A percentile compares a stretch with the other conserved stretches of the same genome.
These are phyloP conservation scores for Pristiophorus japonicus DNA, from an alignment of 2,113 vertebrate genomes.

Conservation along the genomic window DNA sequence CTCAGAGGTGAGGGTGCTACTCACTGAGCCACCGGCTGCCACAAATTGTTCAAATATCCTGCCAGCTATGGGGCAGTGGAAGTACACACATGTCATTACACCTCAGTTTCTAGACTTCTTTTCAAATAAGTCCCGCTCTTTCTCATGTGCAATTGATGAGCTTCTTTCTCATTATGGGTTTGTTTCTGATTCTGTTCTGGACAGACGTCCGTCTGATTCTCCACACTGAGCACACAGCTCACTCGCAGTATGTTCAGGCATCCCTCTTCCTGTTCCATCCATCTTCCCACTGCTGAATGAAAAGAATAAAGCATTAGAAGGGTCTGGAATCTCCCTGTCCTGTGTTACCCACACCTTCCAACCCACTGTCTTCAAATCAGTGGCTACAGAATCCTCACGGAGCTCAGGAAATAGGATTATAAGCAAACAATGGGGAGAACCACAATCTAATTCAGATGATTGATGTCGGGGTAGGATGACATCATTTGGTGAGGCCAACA, in stretches of 20 bases:
- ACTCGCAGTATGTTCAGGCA: not conserved
- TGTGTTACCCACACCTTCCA: not conserved
- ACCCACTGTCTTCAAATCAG: not conserved
- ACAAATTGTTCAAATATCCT: not conserved
- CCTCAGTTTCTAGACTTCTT: not conserved
- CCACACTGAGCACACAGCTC: not conserved
- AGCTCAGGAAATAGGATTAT: not conserved
- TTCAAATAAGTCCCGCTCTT: not conserved
- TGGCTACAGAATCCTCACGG: not conserved
- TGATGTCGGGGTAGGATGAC: not conserved
- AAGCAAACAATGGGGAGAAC: not conserved
- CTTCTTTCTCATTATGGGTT: not conserved
- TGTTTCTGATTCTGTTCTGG: not conserved
- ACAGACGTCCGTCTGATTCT: not conserved
- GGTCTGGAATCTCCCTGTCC: not conserved
- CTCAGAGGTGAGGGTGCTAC: too few relatives aligned
- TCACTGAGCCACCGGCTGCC: too few relatives aligned
- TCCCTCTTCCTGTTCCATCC: not conserved
- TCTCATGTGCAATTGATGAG: not conserved
- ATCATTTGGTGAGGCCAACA: not conserved
- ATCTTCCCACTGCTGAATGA: not conserved
- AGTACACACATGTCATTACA: not conserved
- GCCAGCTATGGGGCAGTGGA: not conserved
- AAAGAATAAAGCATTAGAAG: not conserved
- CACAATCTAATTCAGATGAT: slow-evolving; percentile 1